Evolutionary conservation across 2,888 invertebrate species (phyloP), one percentile per base, ranked within the genome.

Genomic region (Tolmerus cingulatus): DNA sequence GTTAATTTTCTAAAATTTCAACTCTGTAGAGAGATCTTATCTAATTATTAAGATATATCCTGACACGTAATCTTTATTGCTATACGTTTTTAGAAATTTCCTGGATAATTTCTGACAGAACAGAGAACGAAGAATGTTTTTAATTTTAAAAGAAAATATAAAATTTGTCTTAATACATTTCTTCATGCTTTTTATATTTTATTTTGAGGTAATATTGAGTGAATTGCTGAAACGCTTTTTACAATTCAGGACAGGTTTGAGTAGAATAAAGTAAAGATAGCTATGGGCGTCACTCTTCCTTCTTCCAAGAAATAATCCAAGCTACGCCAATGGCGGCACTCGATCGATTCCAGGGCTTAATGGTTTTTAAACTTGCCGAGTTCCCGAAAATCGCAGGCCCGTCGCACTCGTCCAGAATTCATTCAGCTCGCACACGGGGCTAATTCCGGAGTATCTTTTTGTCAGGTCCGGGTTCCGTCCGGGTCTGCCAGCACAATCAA

Each of bases 401-500:
- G 51, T 66, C 66, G 27, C 23, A 66, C 66, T 66, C 66, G 19
- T 23, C 66, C 2, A 12, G 27, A 66, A 66, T 66, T 66, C 19
- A 66, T 46, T 46, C 43, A 46, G 51, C 51, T 40, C 34, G 34
- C 34, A 51, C n/a, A 51, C 5, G 7, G 7, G 51, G 51, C 66
- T 57, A 57, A 57, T 57, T 66, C 27, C 66, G 23, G 9, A 27
- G 66, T 66, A 66, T 66, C 66, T 66, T 66, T 66, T 23, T 66
- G 66, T 27, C 66, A 66, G 19, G 9, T 57, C 57, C 66, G 12
- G 5, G 37, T 34, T 19, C 37, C 74, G 74, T 27, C 74, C 76
- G 40, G 34, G 34, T 76, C 76, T 76, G 76, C 76, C 34, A 76
- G 76, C 34, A 81, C 81, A 81, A 81, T 81, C 81, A 55, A 55